A percentile compares a stretch with the other conserved stretches of the same genome.
Conservation (phyloP, 1,140 invertebrate genomes). For the Plutomurus gul region DNA sequence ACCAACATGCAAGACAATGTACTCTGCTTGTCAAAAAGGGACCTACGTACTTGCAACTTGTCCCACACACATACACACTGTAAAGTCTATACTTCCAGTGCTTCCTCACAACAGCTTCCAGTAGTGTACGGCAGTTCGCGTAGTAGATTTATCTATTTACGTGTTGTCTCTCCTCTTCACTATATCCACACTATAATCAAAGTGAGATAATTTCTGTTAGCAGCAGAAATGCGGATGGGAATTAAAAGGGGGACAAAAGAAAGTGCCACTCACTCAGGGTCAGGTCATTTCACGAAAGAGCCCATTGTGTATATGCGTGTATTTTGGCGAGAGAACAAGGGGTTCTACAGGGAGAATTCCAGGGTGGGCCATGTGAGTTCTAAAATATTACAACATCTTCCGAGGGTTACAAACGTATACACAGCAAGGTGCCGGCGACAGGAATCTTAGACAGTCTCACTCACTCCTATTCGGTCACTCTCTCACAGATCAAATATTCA, state of each 20-base stretch:
- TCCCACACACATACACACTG: too few relatives aligned
- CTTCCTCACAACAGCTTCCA: too few relatives aligned
- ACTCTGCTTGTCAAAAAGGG: too few relatives aligned
- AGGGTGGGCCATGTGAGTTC: background rate
- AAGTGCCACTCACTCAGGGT: slow-evolving; percentile 12
- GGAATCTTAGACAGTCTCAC: slow-evolving; percentile 38
- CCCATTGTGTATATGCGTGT: background rate
- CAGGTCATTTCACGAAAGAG: background rate
- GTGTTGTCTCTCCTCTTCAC: background rate
- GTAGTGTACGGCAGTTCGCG: too few relatives aligned
- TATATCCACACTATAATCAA: background rate
- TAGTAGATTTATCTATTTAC: too few relatives aligned
- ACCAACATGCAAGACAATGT: too few relatives aligned
- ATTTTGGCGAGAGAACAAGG: slow-evolving; percentile 38
- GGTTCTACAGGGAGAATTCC: background rate
- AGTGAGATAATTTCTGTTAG: background rate
- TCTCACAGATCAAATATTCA: slow-evolving; percentile 32
- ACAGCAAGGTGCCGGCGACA: slow-evolving; percentile 45
- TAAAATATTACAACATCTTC: slow-evolving; percentile 29
- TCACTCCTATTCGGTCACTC: background rate
- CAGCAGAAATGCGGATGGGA: background rate
- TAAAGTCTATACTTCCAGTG: too few relatives aligned
- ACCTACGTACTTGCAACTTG: too few relatives aligned
- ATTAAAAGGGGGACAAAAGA: slow-evolving; percentile 2
- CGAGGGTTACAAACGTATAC: slow-evolving; percentile 21